phyloP scores from a whole-genome alignment of 2,113 vertebrate species.

The Oreochromis spilurus region DNA sequence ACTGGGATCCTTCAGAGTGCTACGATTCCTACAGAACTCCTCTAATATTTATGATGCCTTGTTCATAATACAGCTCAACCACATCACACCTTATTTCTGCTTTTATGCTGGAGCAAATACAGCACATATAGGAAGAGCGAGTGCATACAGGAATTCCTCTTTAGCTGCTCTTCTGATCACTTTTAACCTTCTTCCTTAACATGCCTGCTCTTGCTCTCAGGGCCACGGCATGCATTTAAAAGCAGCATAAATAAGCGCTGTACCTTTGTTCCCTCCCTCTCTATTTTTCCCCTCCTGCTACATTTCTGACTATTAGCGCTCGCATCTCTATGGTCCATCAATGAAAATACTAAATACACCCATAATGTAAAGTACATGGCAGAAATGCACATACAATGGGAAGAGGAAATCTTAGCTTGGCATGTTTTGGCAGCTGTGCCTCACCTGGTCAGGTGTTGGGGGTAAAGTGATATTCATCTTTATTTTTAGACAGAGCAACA shows the following conservation, averaged over 20 bases:
- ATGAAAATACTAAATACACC: not conserved
- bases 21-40: not conserved
- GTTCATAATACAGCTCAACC: not conserved
- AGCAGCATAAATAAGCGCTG: constrained; percentile 16
- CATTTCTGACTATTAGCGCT: not conserved
- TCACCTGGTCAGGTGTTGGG: not conserved
- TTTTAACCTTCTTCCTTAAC: constrained; percentile 18
- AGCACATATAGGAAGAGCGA: not conserved
- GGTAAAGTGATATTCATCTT: not conserved
- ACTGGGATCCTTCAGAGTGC: not conserved
- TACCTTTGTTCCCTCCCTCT: not conserved
- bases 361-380: not conserved
- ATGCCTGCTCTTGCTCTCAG: constrained; percentile 45
- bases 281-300: not conserved
- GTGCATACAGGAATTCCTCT: not conserved
- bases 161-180: not conserved
- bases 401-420: not conserved
- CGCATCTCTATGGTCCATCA: not conserved
- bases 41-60: not conserved
- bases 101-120: not conserved
- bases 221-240: constrained; percentile 23
- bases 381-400: not conserved
- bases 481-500: not conserved
- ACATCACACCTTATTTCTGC: not conserved
- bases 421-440: not conserved